Base-by-base conservation (phyloP, 1,140 invertebrate genomes). In the Carposina sasakii region DNA sequence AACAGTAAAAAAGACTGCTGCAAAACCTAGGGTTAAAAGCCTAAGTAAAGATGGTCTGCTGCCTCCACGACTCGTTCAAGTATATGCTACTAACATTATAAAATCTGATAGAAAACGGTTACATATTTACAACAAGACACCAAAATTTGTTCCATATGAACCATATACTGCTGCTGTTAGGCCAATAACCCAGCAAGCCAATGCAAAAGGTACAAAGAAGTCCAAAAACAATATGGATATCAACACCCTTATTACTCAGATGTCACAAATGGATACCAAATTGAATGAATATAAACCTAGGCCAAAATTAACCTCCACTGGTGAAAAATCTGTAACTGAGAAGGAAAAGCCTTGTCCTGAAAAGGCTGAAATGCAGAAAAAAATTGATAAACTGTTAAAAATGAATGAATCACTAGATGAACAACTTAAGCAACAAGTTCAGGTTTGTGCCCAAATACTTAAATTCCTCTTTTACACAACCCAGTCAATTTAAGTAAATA, bases 101-200 rank as follows among this genome's bases (percentile, higher is more conserved):
- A 69, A 44, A 40, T 50, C 62, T 13, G 70, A 81, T 31, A 79
- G 65, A 37, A 81, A 66, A 54, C 65, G 54, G 10, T 64, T 68
- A 12, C 65, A 72, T 12, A 67, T 78, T 40, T 66, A 70, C 47
- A 88, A 87, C 0, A 93, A 91, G 63, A 90, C 91, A 62, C 92
- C 93, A 1, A 94, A 93, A 71, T 96, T 96, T 82, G 88, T 96
- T 16, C 94, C 94, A 1, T 95, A 93, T 63, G 95, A 96, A 67
- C 95, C 95, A 0, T 96, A 95, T 63, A 93, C 94, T 69, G 93
- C 90, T 45, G 94, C 94, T 54, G 91, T 94, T 0, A 93, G 91
- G 73, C 92, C 92, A 34, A 91, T 95, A 49, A 85, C 91, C 34
- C 87, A 90, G 5, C 61, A 68, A 22, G 63, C 86, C 47, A 86